Conservation (phyloP, 2,113 vertebrate genomes). For the Archilochus colubris region DNA sequence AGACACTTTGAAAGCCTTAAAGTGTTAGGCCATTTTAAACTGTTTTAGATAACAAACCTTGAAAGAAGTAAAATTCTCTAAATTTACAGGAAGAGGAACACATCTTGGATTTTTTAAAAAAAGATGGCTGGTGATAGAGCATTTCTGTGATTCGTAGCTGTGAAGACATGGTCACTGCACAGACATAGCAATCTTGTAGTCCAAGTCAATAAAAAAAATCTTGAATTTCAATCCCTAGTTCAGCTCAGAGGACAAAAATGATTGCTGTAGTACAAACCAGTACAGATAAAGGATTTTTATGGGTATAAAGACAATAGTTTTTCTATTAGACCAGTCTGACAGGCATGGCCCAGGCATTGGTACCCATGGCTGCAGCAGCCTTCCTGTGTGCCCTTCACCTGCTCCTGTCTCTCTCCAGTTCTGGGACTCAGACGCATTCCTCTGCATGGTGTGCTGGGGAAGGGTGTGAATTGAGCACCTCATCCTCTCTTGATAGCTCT, state of each 20-base stretch:
- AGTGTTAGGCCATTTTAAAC: not conserved
- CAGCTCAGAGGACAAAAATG: not conserved
- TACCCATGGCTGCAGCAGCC: not conserved
- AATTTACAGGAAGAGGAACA: not conserved
- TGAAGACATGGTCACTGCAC: not conserved
- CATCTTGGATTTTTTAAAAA: not conserved
- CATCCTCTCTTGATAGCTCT: not conserved
- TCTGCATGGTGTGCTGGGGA: accelerated
- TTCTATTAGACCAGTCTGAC: not conserved
- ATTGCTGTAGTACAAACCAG: not conserved
- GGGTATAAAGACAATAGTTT: not conserved
- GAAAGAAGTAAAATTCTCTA: not conserved
- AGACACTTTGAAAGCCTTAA: not conserved
- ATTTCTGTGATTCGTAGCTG: not conserved
- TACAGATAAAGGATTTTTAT: not conserved
- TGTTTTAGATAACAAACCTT: not conserved
- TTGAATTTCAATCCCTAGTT: not conserved
- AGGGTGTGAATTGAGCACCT: accelerated
- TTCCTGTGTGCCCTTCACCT: not conserved
- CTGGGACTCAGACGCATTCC: not conserved
- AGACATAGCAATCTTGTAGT: not conserved
- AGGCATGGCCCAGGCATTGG: accelerated
- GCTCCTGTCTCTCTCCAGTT: accelerated
- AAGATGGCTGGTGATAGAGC: accelerated
- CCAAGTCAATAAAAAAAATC: not conserved